Evolutionary conservation across 2,888 invertebrate genomes (phyloP), one percentile per base, ranked within the genome.

Genomic region (Leptopterna dolabrata): DNA sequence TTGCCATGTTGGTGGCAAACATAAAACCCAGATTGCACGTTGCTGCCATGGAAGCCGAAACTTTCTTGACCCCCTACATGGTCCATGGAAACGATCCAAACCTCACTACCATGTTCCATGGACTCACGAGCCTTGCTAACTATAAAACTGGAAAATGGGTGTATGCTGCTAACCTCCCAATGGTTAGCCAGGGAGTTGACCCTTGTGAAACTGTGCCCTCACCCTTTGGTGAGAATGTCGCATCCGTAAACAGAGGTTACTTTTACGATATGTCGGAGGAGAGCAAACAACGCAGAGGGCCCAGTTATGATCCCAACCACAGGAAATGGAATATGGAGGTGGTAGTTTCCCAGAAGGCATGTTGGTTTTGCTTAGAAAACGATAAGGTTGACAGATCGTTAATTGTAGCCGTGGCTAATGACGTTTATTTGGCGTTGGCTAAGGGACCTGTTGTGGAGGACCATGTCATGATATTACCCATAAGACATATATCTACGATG

Each of bases 341-440:
- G 0, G 1, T 29, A 0, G 29, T 85, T 9, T 30, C 45, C 7
- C 73, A 45, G 11, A 19, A 19, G 43, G 78, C 80, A 88, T 99
- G 99, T 91, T 99, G 99, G 99, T 99, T 99, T 92, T 99, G 99
- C 91, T 93, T 99, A n/a, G 96, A 97, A 0, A 98, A 98, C 89
- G 95, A 97, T 0, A 95, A 97, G 88, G 98, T 98, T 0, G 98
- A 99, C 91, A 99, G 98, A 91, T 98, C 99, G 92, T 93, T 99
- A 70, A 97, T 99, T 2, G 95, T 99, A 90, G 95, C 96, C 88
- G 96, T 99, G n/a, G 99, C 98, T 3, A 94, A 94, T 16, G 90
- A 93, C 92, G 95, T 95, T 89, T 99, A 99, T 92, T 91, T 99
- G 86, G 97, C 99, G 0, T 92, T 99, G 90, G 98, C 99, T 0